Base-by-base conservation (phyloP, 37 sponge, comb jelly and placozoan species). In the Ephydatia muelleri region DNA sequence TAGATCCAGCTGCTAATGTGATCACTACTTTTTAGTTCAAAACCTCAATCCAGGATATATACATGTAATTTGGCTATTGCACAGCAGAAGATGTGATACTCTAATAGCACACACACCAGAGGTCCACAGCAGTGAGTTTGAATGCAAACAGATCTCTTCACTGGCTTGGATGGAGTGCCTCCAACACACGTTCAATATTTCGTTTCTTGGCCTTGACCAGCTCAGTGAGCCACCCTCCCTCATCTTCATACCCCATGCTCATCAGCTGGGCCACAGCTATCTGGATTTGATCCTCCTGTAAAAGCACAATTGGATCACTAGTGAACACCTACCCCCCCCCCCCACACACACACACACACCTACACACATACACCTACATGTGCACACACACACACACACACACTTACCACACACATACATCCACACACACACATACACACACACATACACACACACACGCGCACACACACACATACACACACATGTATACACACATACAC, bases 161-260 rank as follows among this genome's bases (percentile, higher is more conserved):
- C 43, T 64, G 39, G 33, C 65, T 72, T 23, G 83, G 83, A 29
- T 87, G 91, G 2, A 95, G 85, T 14, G 95, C 89, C 70, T 95
- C 96, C 68, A 95, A 77, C 11, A 93, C 91, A 27, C 83, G 85
- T 25, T 81, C 72, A n/a, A 95, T 75, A 38, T 95, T 89, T 38
- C 88, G 91, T 66, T 85, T 86, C 71, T 90, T 93, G 70, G 94
- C 91, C 21, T 78, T 75, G 66, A 95, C 84, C 67, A 95, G 89
- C 64, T 91, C 90, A 43, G 88, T 90, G 65, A 95, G 89, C 96
- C 96, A 95, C 16, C 96, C 96, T 47, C 96, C 96, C 21, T 95
- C 94, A 28, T 95, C 89, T 19, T 87, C 86, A 83, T 90, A 93
- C 19, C 96, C 96, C 96, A 95, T 95, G 27, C 74, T 79, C 86